Evolutionary conservation across 35 echinoderm and acorn worm genomes (phyloP).

Genomic region (Apostichopus parvimensis): DNA sequence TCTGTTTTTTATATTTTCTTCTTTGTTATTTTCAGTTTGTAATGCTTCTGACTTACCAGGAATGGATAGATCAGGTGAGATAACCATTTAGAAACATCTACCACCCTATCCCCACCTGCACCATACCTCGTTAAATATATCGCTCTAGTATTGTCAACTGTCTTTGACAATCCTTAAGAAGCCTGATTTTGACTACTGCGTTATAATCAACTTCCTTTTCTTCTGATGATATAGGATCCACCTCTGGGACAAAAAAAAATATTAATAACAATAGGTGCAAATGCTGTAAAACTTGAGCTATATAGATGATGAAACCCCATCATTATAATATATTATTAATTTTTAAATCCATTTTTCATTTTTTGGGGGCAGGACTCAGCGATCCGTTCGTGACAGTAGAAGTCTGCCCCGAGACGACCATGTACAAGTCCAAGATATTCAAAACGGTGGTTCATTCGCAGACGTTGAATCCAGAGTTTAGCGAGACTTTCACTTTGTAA

Average conservation of each 20-base stretch:
- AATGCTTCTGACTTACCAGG: conserved; percentile 91
- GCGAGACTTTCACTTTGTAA: conserved; percentile 96
- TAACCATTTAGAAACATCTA: neutral
- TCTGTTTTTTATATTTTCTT: neutral
- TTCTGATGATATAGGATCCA: too few relatives aligned
- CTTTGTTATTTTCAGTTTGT: conserved; percentile 60
- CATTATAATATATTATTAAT: neutral
- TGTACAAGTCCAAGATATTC: conserved; percentile 58
- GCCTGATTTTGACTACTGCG: neutral
- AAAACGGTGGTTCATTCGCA: conserved; percentile 61
- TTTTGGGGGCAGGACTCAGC: conserved; percentile 61
- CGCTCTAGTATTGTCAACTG: neutral
- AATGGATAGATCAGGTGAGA: conserved; percentile 85
- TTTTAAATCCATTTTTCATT: neutral
- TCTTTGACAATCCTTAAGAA: neutral
- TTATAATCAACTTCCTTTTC: too few relatives aligned
- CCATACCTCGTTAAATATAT: neutral
- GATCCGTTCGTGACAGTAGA: conserved; percentile 89
- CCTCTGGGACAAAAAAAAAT: too few relatives aligned
- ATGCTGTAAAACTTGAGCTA: too few relatives aligned
- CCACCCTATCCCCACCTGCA: neutral
- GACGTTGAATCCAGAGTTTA: conserved; percentile 81
- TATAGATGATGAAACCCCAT: neutral
- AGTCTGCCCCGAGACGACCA: conserved; percentile 78
- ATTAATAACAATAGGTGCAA: too few relatives aligned